Conservation (phyloP, 2,113 vertebrate genomes). For the Calyptomena viridis region DNA sequence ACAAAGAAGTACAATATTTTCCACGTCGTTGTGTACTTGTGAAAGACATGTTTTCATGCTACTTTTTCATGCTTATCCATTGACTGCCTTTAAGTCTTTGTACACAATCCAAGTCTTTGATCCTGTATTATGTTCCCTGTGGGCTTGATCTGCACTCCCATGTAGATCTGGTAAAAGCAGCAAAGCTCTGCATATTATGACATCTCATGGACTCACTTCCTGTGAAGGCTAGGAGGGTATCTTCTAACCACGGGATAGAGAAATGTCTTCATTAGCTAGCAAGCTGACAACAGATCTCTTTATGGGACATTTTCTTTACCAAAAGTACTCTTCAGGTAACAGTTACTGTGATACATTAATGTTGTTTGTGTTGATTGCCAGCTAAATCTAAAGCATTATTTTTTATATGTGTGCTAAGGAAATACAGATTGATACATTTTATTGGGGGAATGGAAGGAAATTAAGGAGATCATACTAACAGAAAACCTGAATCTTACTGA, state of each 20-base stretch:
- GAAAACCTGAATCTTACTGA: not conserved
- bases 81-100: slow-evolving; percentile 25
- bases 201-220: not conserved
- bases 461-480: not conserved
- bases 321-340: not conserved
- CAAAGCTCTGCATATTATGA: not conserved
- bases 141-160: slow-evolving; percentile 14
- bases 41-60: slow-evolving; percentile 8
- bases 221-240: not conserved
- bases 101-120: slow-evolving; percentile 43
- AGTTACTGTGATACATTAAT: not conserved
- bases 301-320: not conserved
- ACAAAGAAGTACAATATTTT: not conserved
- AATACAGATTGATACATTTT: not conserved
- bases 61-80: not conserved
- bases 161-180: not conserved
- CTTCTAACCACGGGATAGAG: not conserved
- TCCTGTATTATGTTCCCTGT: not conserved
- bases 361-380: not conserved
- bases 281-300: not conserved
- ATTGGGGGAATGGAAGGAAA: not conserved
- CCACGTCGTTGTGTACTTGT: not conserved
- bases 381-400: not conserved
- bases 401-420: not conserved
- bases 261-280: not conserved